phyloP scores from a whole-genome alignment of 2,888 invertebrate species.

The Hydrotaea cyrtoneurina region DNA sequence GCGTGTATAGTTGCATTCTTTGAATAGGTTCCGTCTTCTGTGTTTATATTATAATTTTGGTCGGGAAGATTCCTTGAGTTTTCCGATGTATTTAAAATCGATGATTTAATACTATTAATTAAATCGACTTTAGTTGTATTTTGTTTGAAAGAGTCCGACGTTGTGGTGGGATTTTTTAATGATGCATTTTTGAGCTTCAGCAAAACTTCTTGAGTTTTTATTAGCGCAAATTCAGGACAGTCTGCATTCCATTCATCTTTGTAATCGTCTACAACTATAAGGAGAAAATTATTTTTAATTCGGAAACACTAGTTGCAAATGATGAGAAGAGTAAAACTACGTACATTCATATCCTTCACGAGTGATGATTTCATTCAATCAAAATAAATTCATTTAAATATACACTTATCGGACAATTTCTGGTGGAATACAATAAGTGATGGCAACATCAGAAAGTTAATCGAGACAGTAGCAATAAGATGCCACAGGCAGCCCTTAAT shows the following conservation, averaged over 20 bases:
- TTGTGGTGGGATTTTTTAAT: not conserved
- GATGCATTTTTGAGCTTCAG: not conserved
- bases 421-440: too few species aligned
- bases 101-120: too few species aligned
- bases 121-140: too few species aligned
- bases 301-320: not conserved
- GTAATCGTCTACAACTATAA: slow-evolving; percentile 28
- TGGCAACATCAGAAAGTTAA: too few species aligned
- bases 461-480: too few species aligned
- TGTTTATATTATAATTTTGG: not conserved
- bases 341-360: not conserved
- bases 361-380: not conserved
- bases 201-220: slow-evolving; percentile 17
- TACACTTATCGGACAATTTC: too few species aligned
- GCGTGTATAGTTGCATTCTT: not conserved
- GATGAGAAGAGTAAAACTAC: not conserved
- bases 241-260: slow-evolving; percentile 67
- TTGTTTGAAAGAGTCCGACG: not conserved
- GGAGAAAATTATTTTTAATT: not conserved
- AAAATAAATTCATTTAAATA: not conserved
- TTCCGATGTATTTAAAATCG: not conserved
- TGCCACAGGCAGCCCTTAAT: too few species aligned
- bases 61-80: not conserved
- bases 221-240: slow-evolving; percentile 33
- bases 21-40: not conserved